phyloP scores from a whole-genome alignment of 1,140 invertebrate species.

The Latrodectus geometricus region DNA sequence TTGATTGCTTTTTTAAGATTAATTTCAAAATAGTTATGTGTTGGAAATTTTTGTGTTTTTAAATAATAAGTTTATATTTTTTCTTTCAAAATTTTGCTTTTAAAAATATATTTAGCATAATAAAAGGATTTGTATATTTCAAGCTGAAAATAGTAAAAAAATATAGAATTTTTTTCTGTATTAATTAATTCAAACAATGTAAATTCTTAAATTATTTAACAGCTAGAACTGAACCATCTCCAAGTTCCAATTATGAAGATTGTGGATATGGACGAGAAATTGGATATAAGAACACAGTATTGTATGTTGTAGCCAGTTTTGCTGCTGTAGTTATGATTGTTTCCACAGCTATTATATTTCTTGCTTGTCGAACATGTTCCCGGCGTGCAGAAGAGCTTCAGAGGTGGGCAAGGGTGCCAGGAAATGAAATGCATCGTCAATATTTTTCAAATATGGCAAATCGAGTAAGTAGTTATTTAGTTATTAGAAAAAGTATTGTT shows the following conservation, averaged over 20 bases:
- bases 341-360: slow-evolving; percentile 30
- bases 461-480: too few species aligned
- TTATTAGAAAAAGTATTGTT: too few species aligned
- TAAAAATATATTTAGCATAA: not conserved
- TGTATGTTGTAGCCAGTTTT: slow-evolving; percentile 35
- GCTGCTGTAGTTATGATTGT: slow-evolving; percentile 35
- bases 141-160: not conserved
- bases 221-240: not conserved
- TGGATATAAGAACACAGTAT: slow-evolving; percentile 19
- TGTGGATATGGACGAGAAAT: slow-evolving; percentile 1
- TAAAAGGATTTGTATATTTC: not conserved
- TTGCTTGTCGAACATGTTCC: slow-evolving; percentile 30
- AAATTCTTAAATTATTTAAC: too few species aligned
- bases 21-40: too few species aligned
- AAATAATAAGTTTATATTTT: too few species aligned
- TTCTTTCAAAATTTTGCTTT: too few species aligned
- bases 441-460: not conserved
- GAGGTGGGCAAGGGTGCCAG: slow-evolving; percentile 16
- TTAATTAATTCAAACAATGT: too few species aligned
- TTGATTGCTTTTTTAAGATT: too few species aligned
- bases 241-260: slow-evolving; percentile 7
- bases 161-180: too few species aligned
- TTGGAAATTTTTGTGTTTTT: too few species aligned
- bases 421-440: slow-evolving; percentile 16
- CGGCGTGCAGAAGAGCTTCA: slow-evolving; percentile 24